A percentile compares a stretch with the other conserved stretches of the same genome.
These are phyloP conservation scores for Anseranas semipalmata DNA, from an alignment of 2,113 vertebrate genomes.

Conservation along the genomic window DNA sequence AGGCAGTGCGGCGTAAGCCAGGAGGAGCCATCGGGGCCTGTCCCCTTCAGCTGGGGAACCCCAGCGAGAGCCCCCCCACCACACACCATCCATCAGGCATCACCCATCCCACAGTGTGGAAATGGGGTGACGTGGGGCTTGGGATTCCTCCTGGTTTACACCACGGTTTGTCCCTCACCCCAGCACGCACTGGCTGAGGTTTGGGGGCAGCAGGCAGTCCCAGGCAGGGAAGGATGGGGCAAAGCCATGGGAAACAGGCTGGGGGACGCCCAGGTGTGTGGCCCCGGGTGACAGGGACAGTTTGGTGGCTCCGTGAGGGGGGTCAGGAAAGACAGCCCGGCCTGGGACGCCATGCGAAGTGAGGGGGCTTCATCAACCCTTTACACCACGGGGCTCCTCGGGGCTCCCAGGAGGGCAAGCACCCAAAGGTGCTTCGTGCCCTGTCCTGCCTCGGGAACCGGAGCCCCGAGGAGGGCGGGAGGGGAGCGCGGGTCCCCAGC, in stretches of 20 bases:
- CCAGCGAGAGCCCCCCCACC: neutral
- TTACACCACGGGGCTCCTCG: neutral
- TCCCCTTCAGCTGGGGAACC: rapidly evolving
- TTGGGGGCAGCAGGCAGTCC: neutral
- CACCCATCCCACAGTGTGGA: neutral
- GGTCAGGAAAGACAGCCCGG: neutral
- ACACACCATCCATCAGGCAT: rapidly evolving
- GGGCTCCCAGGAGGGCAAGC: neutral
- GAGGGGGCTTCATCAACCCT: rapidly evolving
- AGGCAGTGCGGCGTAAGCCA: neutral
- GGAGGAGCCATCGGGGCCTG: neutral
- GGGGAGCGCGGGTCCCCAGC: neutral
- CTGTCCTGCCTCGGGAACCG: neutral
- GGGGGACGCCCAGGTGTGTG: rapidly evolving
- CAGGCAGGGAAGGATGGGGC: rapidly evolving
- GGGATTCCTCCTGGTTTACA: neutral
- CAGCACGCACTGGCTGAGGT: rapidly evolving
- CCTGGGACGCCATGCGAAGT: neutral
- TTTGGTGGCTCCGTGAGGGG: neutral
- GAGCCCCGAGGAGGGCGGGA: neutral
- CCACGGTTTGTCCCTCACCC: rapidly evolving
- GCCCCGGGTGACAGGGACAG: rapidly evolving
- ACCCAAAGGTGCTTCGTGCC: neutral
- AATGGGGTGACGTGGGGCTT: neutral
- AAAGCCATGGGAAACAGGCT: neutral